A percentile compares a stretch with the other conserved stretches of the same genome.
These are phyloP conservation scores for Hydrolagus affinis DNA, from an alignment of 2,113 vertebrate genomes.

Conservation along the genomic window DNA sequence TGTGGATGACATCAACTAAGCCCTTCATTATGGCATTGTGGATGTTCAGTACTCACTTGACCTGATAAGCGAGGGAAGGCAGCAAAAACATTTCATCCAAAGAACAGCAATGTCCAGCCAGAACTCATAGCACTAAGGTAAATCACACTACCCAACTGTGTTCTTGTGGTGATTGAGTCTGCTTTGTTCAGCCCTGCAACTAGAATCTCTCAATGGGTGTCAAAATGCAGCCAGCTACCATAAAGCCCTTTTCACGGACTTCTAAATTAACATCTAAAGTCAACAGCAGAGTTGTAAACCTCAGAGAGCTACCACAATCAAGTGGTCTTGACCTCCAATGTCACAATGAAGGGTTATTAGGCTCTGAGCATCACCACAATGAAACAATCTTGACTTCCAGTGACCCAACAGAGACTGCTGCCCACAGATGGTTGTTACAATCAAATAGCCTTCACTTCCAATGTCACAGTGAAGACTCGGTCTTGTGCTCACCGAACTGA, in stretches of 20 bases:
- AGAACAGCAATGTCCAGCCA: background rate
- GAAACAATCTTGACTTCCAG: background rate
- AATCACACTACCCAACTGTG: background rate
- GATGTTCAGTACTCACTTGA: background rate
- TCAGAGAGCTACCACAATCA: background rate
- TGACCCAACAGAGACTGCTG: background rate
- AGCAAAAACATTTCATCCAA: background rate
- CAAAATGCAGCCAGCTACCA: background rate
- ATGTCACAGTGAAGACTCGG: background rate
- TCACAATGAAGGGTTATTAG: background rate
- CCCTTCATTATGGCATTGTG: background rate
- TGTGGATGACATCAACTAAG: background rate
- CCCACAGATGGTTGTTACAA: background rate
- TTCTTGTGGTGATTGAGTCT: background rate
- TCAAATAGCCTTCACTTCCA: conserved; percentile 20
- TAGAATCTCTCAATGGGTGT: background rate
- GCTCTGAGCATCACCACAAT: background rate
- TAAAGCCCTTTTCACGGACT: background rate
- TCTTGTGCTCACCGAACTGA: background rate
- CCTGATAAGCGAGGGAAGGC: background rate
- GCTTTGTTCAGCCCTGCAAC: background rate
- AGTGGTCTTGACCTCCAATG: background rate
- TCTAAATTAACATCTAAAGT: background rate
- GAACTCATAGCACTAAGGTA: background rate
- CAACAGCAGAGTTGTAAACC: background rate